These are phyloP conservation scores for Agrypnia vestita DNA, from an alignment of 1,140 invertebrate species.

Conservation along the genomic window DNA sequence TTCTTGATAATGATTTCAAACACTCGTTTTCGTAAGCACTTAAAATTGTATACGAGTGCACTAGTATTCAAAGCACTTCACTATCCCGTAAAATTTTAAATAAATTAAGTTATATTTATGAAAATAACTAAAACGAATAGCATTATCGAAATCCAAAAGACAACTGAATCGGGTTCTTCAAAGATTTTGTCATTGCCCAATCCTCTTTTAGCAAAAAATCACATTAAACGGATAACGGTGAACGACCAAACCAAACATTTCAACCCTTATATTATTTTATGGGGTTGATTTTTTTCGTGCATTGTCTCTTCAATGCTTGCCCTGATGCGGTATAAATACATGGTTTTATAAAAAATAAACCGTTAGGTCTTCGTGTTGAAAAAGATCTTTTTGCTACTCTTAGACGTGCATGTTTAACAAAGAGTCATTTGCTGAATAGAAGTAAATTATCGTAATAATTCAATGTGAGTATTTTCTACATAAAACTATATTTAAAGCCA, in stretches of 20 bases:
- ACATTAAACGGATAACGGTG: conserved; percentile 31
- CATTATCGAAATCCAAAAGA: conserved; percentile 16
- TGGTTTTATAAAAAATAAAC: conserved; percentile 22
- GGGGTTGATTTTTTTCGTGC: conserved; percentile 37
- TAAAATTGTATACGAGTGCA: background rate
- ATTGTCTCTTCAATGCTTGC: conserved; percentile 12
- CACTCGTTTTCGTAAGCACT: background rate
- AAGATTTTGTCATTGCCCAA: conserved; percentile 8
- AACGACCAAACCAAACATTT: conserved; percentile 3
- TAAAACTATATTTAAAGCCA: too few species aligned
- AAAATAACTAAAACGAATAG: background rate
- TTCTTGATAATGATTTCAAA: background rate
- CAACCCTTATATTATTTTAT: conserved; percentile 40
- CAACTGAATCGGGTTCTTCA: conserved; percentile 5
- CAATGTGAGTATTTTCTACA: too few species aligned
- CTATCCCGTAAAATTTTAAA: background rate
- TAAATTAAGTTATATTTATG: background rate
- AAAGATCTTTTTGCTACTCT: background rate
- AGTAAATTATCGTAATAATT: too few species aligned
- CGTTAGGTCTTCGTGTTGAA: background rate
- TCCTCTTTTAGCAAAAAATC: conserved; percentile 1
- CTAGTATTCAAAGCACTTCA: background rate
- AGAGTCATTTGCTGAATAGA: too few species aligned
- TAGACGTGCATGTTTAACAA: too few species aligned
- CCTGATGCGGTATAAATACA: conserved; percentile 41